Conservation (phyloP, 2,888 invertebrate genomes). For the Drepanosiphum platanoidis region DNA sequence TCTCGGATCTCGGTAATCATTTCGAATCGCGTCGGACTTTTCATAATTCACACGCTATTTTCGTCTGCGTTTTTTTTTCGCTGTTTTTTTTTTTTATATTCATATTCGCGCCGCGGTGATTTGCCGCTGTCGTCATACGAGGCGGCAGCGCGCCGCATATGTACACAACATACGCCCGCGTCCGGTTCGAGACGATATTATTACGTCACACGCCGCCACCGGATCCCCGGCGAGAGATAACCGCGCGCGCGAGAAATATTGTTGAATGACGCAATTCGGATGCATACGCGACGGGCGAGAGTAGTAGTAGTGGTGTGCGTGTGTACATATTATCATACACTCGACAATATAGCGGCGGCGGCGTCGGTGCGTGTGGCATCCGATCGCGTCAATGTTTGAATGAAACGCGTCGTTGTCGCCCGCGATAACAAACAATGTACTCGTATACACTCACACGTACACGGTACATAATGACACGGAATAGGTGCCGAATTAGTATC, state of each 20-base stretch:
- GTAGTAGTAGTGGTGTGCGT: background rate
- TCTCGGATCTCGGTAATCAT: too few relatives aligned
- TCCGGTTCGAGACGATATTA: slow-evolving; percentile 31
- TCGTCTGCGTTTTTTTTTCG: too few relatives aligned
- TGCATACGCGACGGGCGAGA: background rate
- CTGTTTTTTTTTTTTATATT: background rate
- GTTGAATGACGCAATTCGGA: slow-evolving; percentile 58
- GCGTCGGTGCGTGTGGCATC: slow-evolving; percentile 4
- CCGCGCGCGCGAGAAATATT: slow-evolving; percentile 39
- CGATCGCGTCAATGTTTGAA: slow-evolving; percentile 51
- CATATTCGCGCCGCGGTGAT: background rate
- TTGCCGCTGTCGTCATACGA: background rate
- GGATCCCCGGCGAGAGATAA: slow-evolving; percentile 34
- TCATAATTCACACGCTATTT: too few relatives aligned
- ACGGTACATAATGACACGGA: background rate
- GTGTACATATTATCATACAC: background rate
- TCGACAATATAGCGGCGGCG: background rate
- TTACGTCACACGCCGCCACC: slow-evolving; percentile 35
- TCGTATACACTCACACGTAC: background rate
- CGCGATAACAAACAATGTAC: slow-evolving; percentile 46
- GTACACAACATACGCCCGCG: background rate
- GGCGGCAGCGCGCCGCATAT: background rate
- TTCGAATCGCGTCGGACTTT: too few relatives aligned
- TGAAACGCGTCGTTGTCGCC: slow-evolving; percentile 51
- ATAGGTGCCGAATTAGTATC: background rate